Evolutionary conservation across 2,797 vertebrate species (phyloP).

Genomic region (Psittacula derbiana): DNA sequence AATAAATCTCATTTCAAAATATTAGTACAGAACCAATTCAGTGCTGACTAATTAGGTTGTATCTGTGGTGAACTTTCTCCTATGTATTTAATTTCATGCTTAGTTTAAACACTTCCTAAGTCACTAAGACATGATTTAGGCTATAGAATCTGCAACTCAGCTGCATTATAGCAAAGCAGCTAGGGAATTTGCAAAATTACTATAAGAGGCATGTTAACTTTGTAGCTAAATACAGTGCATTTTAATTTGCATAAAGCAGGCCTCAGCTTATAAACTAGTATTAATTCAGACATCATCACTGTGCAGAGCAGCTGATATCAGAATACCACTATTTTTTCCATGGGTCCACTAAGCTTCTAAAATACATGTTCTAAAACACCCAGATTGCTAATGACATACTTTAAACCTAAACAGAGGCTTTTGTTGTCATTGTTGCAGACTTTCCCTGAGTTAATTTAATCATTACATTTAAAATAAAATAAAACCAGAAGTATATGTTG

Average conservation of each 20-base stretch:
- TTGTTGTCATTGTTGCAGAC: not conserved
- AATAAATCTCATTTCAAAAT: constrained; percentile 14
- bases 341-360: constrained; percentile 19
- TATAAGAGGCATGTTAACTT: not conserved
- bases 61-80: not conserved
- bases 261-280: not conserved
- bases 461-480: not conserved
- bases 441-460: not conserved
- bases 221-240: not conserved
- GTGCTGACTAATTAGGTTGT: not conserved
- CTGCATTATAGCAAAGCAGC: not conserved
- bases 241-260: not conserved
- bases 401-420: not conserved
- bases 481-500: not conserved
- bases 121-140: not conserved
- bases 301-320: not conserved
- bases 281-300: not conserved
- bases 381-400: not conserved
- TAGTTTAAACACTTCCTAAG: not conserved
- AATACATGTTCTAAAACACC: not conserved
- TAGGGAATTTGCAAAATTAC: not conserved
- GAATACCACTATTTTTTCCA: not conserved
- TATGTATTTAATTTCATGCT: not conserved
- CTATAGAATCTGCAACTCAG: not conserved
- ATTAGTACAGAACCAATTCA: constrained; percentile 23